phyloP scores from a whole-genome alignment of 2,888 invertebrate genomes.

The Germaria angustata region DNA sequence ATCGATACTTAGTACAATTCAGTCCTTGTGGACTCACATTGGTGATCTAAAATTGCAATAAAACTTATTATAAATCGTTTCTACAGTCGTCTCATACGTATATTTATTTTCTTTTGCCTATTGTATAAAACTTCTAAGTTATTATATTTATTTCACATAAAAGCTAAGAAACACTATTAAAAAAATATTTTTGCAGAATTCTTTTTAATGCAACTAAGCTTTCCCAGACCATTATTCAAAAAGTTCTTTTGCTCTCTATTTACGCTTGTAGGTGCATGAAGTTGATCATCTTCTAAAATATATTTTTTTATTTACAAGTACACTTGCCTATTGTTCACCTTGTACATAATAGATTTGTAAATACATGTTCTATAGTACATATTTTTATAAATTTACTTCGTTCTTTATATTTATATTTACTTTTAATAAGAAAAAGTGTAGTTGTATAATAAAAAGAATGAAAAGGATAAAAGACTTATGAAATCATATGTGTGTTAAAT shows the following conservation, averaged over 20 bases:
- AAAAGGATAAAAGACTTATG: conserved; percentile 33
- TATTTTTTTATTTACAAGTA: conserved; percentile 21
- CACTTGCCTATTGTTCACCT: conserved; percentile 32
- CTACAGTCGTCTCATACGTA: no score
- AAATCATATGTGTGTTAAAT: conserved; percentile 37
- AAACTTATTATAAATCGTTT: no score
- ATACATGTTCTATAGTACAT: background rate
- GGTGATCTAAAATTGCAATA: no score
- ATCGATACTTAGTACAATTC: no score
- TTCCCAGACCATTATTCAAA: conserved; percentile 32
- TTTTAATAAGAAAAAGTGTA: conserved; percentile 13
- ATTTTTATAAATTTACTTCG: conserved; percentile 5
- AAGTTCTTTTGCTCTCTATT: background rate
- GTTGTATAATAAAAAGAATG: conserved; percentile 32
- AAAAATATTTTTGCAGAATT: background rate
- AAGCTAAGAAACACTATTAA: background rate
- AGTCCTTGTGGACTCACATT: no score
- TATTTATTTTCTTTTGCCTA: no score
- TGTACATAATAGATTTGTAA: conserved; percentile 18
- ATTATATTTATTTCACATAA: background rate
- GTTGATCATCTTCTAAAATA: conserved; percentile 11
- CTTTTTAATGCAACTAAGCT: conserved; percentile 39
- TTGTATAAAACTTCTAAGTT: background rate
- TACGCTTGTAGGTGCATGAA: background rate
- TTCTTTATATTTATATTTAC: conserved; percentile 8